These are phyloP conservation scores for Sander vitreus DNA, from an alignment of 2,113 vertebrate species.

Conservation along the genomic window DNA sequence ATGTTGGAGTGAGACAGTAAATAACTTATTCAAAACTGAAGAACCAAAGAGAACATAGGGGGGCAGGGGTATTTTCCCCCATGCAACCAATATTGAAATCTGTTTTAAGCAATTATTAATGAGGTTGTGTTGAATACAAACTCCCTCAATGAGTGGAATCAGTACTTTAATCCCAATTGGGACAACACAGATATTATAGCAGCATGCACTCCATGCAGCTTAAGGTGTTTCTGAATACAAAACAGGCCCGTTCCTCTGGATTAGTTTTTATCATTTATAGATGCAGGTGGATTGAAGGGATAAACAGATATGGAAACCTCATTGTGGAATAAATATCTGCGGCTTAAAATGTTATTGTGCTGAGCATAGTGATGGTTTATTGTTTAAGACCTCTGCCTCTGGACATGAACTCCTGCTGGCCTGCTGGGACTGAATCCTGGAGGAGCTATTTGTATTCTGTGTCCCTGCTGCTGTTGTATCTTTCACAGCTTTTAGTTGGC, in stretches of 20 bases:
- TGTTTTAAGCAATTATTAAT: conserved; percentile 22
- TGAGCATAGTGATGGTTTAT: conserved; percentile 42
- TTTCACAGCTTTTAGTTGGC: conserved; percentile 32
- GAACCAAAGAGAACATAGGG: neutral
- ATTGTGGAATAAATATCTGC: conserved; percentile 61
- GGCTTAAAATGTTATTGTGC: conserved; percentile 61
- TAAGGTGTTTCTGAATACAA: conserved; percentile 68
- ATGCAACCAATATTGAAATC: conserved; percentile 34
- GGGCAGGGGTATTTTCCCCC: neutral
- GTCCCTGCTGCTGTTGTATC: conserved; percentile 8
- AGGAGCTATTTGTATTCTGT: conserved; percentile 25
- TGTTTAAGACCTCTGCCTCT: conserved; percentile 58
- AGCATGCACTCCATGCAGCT: conserved; percentile 31
- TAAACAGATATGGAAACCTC: conserved; percentile 71
- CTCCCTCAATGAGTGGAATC: conserved; percentile 57
- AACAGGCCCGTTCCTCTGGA: conserved; percentile 67
- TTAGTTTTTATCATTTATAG: conserved; percentile 70
- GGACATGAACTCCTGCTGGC: conserved; percentile 56
- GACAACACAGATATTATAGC: conserved; percentile 45
- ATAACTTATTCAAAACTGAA: conserved; percentile 72
- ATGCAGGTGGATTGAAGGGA: conserved; percentile 74
- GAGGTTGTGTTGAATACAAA: conserved; percentile 16
- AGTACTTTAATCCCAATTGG: conserved; percentile 59
- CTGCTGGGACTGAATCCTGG: conserved; percentile 14
- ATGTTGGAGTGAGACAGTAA: conserved; percentile 74